Conservation (phyloP, 2,888 invertebrate genomes). For the Agrochola litura region DNA sequence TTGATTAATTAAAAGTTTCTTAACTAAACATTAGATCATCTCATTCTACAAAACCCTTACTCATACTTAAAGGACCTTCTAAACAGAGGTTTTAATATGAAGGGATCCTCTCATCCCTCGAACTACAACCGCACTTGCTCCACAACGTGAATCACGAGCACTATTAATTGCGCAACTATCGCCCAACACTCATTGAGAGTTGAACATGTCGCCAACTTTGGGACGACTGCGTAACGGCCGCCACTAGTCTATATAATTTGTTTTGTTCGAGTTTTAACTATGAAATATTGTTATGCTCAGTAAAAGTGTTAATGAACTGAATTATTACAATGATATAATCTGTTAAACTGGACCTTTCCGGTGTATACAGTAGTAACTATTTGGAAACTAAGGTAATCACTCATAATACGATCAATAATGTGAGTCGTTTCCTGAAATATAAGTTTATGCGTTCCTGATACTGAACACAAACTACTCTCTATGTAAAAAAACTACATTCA, state of each 20-base stretch:
- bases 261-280: constrained; percentile 28
- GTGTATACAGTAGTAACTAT: background rate
- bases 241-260: constrained; percentile 7
- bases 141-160: constrained; percentile 19
- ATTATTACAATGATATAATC: constrained; percentile 4
- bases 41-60: constrained; percentile 12
- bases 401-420: background rate
- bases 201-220: constrained; percentile 21
- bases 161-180: constrained; percentile 36
- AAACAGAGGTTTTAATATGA: constrained; percentile 11
- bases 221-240: background rate
- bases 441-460: background rate
- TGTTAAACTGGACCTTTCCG: background rate
- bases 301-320: constrained; percentile 10
- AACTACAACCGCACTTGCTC: constrained; percentile 9
- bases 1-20: constrained; percentile 14
- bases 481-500: background rate
- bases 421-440: background rate
- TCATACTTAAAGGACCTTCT: constrained; percentile 1
- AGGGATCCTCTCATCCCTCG: constrained; percentile 6
- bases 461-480: background rate
- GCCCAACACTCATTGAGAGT: constrained; percentile 26
- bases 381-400: too few species aligned
- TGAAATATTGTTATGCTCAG: constrained; percentile 34
- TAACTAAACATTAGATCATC: constrained; percentile 7